A percentile compares a stretch with the other conserved stretches of the same genome.
Evolutionary conservation across 2,797 vertebrate genomes (phyloP).

Genomic region (Choloepus didactylus): DNA sequence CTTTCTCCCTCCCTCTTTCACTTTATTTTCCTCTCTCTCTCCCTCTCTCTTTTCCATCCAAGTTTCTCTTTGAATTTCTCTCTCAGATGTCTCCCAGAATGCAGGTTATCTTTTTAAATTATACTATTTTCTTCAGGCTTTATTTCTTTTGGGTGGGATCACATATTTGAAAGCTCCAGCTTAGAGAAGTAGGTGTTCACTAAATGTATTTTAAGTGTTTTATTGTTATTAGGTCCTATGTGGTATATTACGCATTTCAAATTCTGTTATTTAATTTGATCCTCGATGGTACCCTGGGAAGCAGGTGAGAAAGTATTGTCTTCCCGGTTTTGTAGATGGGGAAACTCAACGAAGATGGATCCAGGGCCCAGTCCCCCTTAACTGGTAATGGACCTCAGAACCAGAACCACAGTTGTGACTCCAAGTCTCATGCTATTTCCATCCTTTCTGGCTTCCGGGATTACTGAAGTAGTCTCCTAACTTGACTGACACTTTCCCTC

Average conservation of each 20-base stretch:
- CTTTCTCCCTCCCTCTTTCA: background rate
- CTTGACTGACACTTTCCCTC: background rate
- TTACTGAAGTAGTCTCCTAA: background rate
- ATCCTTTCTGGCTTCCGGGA: background rate
- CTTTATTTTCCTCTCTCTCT: background rate
- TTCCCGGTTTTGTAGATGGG: background rate
- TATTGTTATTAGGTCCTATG: background rate
- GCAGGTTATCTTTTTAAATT: background rate
- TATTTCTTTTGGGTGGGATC: background rate
- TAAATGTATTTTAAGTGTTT: background rate
- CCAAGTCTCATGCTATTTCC: background rate
- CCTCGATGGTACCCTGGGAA: constrained; percentile 1
- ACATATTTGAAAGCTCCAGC: background rate
- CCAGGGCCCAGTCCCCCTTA: background rate
- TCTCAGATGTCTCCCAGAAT: background rate
- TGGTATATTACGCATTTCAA: background rate
- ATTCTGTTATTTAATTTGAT: constrained; percentile 38
- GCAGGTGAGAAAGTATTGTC: background rate
- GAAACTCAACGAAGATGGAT: background rate
- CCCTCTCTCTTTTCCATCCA: background rate
- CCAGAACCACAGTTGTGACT: background rate
- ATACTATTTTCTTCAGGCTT: background rate
- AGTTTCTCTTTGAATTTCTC: background rate
- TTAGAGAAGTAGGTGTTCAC: background rate
- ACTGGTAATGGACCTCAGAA: background rate